phyloP scores from a whole-genome alignment of 2,113 vertebrate genomes.

The Bucco capensis region DNA sequence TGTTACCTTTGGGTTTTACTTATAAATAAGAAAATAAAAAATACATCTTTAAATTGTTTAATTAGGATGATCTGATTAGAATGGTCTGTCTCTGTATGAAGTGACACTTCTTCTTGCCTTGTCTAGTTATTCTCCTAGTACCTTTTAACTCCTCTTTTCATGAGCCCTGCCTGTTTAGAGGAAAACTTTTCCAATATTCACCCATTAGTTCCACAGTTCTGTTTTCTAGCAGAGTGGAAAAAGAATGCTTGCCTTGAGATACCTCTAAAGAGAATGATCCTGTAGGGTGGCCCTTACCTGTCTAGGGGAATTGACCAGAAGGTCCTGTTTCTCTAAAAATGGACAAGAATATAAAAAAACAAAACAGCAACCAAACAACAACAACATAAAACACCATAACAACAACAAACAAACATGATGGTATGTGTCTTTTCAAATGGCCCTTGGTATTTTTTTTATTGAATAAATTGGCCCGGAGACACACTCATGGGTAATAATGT shows the following conservation, averaged over 20 bases:
- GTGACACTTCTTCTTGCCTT: not conserved
- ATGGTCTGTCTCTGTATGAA: not conserved
- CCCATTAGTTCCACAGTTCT: not conserved
- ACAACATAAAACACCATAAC: no score
- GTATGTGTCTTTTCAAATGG: not conserved
- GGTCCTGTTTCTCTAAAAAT: no score
- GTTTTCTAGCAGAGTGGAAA: no score
- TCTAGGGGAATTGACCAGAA: not conserved
- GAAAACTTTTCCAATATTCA: not conserved
- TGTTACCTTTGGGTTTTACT: not conserved
- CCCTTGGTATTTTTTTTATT: not conserved
- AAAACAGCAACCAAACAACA: no score
- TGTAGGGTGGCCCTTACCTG: not conserved
- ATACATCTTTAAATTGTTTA: not conserved
- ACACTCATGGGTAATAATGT: not conserved
- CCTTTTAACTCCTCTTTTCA: not conserved
- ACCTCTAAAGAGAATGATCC: not conserved
- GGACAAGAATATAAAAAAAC: not conserved
- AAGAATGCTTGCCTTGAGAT: not conserved
- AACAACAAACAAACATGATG: not conserved
- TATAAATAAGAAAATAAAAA: conserved; percentile 6
- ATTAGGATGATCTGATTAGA: not conserved
- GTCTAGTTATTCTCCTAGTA: no score
- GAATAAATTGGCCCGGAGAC: not conserved
- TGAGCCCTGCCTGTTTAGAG: not conserved